Percentiles rank a stretch among this genome's conserved stretches.
Conservation (phyloP, 2,888 invertebrate species). For the Dryocosmus kuriphilus region DNA sequence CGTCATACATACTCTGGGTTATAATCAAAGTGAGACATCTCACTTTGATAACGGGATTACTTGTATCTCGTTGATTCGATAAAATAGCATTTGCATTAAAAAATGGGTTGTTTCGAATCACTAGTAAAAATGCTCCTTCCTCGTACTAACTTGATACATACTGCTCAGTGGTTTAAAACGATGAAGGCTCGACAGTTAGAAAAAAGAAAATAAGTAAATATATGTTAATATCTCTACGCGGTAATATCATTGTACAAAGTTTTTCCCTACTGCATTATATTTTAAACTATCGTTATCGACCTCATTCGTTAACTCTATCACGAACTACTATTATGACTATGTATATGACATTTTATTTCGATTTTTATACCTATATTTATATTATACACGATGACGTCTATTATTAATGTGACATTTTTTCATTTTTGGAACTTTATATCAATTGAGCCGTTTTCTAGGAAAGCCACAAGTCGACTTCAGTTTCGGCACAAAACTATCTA, state of each 20-base stretch:
- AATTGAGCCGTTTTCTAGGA: too few species aligned
- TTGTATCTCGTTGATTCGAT: conserved; percentile 14
- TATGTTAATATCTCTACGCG: background rate
- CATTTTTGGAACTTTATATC: background rate
- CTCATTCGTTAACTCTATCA: conserved; percentile 29
- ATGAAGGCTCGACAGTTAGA: conserved; percentile 1
- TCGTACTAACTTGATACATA: background rate
- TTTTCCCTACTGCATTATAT: conserved; percentile 32
- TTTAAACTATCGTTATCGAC: conserved; percentile 31
- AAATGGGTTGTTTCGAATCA: background rate
- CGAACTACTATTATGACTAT: conserved; percentile 41
- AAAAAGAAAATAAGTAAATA: background rate
- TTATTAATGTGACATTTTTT: conserved; percentile 18
- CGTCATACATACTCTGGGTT: background rate
- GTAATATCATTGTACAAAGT: conserved; percentile 35
- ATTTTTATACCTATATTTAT: conserved; percentile 53
- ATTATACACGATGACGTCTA: conserved; percentile 45
- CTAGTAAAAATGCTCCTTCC: background rate
- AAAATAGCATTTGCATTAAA: background rate
- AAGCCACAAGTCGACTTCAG: too few species aligned
- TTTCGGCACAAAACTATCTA: too few species aligned
- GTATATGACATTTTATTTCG: conserved; percentile 49
- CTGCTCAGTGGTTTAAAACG: conserved; percentile 4
- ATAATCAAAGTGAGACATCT: conserved; percentile 5
- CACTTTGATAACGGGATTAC: background rate